Evolutionary conservation across 2,888 invertebrate species (phyloP), one percentile per base, ranked within the genome.

Genomic region (Lissonota sp.): DNA sequence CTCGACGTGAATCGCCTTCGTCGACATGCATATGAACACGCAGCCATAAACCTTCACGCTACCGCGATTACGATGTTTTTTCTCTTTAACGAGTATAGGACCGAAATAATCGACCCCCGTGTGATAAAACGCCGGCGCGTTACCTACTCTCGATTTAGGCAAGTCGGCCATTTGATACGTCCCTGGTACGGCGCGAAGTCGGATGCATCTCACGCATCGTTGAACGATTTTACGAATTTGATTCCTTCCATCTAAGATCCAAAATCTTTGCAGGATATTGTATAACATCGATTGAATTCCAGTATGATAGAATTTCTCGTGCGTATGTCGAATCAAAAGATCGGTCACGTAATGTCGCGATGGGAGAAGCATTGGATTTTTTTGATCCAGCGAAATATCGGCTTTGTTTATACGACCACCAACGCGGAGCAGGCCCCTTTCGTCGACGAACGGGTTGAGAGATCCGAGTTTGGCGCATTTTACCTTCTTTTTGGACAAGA

Each of bases 1-100:
- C 10, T 81, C 83, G 7, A 83, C 0, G 10, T 80, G 79, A 0
- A 80, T 58, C 0, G 83, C 83, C 14, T 81, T 77, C 1, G 66
- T 70, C 4, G 76, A 57, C 79, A 83, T 63, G 26, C 81, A 83
- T 3, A 79, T 73, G 16, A 83, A 83, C 1, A 83, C 69, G n/a
- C 53, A 72, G 0, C 69, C 73, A 44, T 79, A 77, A 0, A 63
- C 70, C 6, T 79, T 75, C 0, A 62, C 60, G 37, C 53, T 67
- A 12, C 39, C 49, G 0, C 62, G 62, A 55, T 70, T 62, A 1
- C 77, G 60, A 42, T 40, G 10, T 39, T 63, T 51, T 37, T 51
- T 51, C 6, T 63, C 62, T 14, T 55, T 70, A 7, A 70, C 12
- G 12, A 44, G 42, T 42, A 78, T 42, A 1, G 78, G 78, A 10